phyloP scores from a whole-genome alignment of 1,140 invertebrate genomes.

The Nymphalis io region DNA sequence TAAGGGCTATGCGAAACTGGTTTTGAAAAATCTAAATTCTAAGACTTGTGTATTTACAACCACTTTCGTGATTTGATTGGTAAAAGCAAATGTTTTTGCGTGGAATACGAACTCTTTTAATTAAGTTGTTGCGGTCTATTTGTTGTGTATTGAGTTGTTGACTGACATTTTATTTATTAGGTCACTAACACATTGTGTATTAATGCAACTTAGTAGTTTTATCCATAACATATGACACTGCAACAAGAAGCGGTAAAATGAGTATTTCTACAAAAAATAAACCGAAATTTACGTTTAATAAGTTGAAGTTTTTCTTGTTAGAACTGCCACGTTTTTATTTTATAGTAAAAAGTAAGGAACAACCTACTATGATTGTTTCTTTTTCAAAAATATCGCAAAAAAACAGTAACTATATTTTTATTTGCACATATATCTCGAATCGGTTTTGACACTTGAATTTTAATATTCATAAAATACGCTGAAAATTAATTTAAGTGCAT shows the following conservation, averaged over 20 bases:
- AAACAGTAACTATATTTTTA: too few relatives aligned
- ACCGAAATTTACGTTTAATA: too few relatives aligned
- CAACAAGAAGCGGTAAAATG: too few relatives aligned
- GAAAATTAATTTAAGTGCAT: background rate
- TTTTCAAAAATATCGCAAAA: too few relatives aligned
- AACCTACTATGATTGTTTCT: too few relatives aligned
- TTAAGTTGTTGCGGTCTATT: constrained; percentile 23
- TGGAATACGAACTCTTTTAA: constrained; percentile 34
- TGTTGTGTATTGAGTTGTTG: background rate
- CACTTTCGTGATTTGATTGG: constrained; percentile 30
- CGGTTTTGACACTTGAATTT: background rate
- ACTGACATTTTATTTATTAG: background rate
- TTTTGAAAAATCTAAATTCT: constrained; percentile 39
- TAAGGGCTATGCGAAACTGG: constrained; percentile 34
- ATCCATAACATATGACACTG: too few relatives aligned
- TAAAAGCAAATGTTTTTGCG: constrained; percentile 27
- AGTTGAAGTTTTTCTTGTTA: too few relatives aligned
- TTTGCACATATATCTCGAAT: too few relatives aligned
- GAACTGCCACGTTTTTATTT: too few relatives aligned
- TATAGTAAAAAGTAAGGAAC: too few relatives aligned
- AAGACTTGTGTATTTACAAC: constrained; percentile 29
- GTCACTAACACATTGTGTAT: background rate
- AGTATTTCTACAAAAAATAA: too few relatives aligned
- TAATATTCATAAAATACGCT: background rate
- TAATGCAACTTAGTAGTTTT: too few relatives aligned